Conservation (phyloP, 2,888 invertebrate genomes). For the Metacarcinus magister region DNA sequence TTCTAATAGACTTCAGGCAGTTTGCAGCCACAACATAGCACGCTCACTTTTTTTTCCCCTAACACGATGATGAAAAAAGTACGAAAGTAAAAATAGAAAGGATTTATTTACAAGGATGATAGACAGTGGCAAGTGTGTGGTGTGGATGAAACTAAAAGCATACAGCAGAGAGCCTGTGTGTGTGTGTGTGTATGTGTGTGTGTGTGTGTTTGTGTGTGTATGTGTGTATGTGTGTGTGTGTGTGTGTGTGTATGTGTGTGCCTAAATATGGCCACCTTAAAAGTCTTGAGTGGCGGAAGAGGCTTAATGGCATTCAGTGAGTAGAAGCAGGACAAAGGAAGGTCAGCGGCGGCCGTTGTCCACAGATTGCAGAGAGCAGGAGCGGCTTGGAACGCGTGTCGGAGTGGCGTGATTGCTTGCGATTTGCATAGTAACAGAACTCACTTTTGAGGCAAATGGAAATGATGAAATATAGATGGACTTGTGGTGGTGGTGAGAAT, state of each 20-base stretch:
- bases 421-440: constrained; percentile 72
- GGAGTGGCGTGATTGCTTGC: constrained; percentile 64
- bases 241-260: neutral
- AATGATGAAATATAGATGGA: constrained; percentile 74
- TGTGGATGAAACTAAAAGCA: neutral
- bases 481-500: constrained; percentile 17
- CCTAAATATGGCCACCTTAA: neutral
- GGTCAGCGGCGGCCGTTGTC: neutral
- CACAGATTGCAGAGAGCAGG: constrained; percentile 49
- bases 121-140: neutral
- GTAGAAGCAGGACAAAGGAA: constrained; percentile 9
- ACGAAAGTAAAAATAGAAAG: neutral
- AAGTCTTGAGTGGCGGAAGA: constrained; percentile 2
- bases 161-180: neutral
- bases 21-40: neutral
- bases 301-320: constrained; percentile 52
- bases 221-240: constrained; percentile 40
- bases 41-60: neutral
- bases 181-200: constrained; percentile 36
- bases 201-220: constrained; percentile 34
- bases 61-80: neutral
- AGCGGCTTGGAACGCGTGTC: constrained; percentile 33
- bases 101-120: constrained; percentile 18
- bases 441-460: constrained; percentile 73
- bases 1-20: constrained; percentile 45